phyloP scores from a whole-genome alignment of 1,140 invertebrate genomes.

The Triops cancriformis region DNA sequence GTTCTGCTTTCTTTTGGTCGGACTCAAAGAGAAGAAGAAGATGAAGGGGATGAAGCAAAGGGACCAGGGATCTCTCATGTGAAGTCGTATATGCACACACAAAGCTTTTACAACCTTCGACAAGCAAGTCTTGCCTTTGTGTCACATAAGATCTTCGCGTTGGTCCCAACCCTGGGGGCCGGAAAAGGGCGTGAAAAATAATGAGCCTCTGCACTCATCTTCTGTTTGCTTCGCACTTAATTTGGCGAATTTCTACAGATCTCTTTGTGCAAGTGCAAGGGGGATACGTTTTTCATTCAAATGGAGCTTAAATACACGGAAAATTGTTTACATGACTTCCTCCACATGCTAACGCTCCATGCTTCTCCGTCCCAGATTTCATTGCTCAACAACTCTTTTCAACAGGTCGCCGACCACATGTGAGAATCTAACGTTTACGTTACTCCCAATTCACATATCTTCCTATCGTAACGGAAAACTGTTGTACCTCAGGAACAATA shows the following conservation, averaged over 20 bases:
- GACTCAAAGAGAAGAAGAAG: not conserved
- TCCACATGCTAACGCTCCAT: not conserved
- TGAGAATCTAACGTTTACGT: not conserved
- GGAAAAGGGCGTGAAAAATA: constrained; percentile 10
- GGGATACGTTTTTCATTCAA: not conserved
- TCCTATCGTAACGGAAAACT: not conserved
- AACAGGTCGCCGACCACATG: not conserved
- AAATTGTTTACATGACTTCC: not conserved
- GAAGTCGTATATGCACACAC: not conserved
- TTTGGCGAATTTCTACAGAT: not conserved
- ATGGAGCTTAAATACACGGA: not conserved
- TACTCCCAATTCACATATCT: not conserved
- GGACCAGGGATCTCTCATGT: not conserved
- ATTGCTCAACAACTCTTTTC: not conserved
- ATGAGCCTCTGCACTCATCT: not conserved
- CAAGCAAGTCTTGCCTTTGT: constrained; percentile 13
- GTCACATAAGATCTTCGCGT: constrained; percentile 10
- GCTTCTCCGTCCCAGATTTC: not conserved
- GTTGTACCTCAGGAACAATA: too few relatives aligned
- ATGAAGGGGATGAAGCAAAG: too few relatives aligned
- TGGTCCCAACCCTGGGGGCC: not conserved
- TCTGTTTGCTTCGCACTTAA: not conserved
- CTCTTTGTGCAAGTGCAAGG: not conserved
- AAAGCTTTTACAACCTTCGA: constrained; percentile 1
- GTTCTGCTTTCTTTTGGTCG: not conserved